Conservation (phyloP, 92 coral and sea anemone genomes). For the Porites lobata region DNA sequence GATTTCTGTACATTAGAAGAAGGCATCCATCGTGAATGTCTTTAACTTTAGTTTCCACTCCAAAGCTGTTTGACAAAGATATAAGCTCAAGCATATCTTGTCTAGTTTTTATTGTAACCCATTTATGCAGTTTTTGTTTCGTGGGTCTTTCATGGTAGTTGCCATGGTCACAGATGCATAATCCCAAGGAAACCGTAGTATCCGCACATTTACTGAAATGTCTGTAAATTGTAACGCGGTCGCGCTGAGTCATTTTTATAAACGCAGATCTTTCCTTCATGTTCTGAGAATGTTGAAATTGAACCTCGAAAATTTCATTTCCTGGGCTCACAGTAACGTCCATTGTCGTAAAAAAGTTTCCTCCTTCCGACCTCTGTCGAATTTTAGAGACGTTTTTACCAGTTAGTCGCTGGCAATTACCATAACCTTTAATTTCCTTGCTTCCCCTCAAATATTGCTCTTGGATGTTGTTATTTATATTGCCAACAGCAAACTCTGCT, state of each 20-base stretch:
- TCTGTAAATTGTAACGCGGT: constrained; percentile 86
- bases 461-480: constrained; percentile 87
- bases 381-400: constrained; percentile 84
- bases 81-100: constrained; percentile 68
- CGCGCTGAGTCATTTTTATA: constrained; percentile 31
- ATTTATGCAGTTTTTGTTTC: constrained; percentile 44
- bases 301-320: constrained; percentile 87
- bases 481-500: constrained; percentile 94
- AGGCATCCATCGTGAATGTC: constrained; percentile 82
- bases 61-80: constrained; percentile 70
- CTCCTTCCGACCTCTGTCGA: constrained; percentile 77
- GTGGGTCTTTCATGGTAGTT: constrained; percentile 30
- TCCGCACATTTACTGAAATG: constrained; percentile 81
- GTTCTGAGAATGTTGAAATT: constrained; percentile 68
- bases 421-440: constrained; percentile 76
- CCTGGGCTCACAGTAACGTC: constrained; percentile 87
- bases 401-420: constrained; percentile 85
- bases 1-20: constrained; percentile 81
- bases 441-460: constrained; percentile 61
- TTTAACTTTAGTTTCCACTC: constrained; percentile 67
- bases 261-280: constrained; percentile 23
- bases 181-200: constrained; percentile 66
- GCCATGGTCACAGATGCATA: constrained; percentile 78
- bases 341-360: constrained; percentile 76
- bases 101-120: constrained; percentile 59